A percentile compares a stretch with the other conserved stretches of the same genome.
These are phyloP conservation scores for Scolanthus callimorphus DNA, from an alignment of 92 coral and sea anemone species.

Conservation along the genomic window DNA sequence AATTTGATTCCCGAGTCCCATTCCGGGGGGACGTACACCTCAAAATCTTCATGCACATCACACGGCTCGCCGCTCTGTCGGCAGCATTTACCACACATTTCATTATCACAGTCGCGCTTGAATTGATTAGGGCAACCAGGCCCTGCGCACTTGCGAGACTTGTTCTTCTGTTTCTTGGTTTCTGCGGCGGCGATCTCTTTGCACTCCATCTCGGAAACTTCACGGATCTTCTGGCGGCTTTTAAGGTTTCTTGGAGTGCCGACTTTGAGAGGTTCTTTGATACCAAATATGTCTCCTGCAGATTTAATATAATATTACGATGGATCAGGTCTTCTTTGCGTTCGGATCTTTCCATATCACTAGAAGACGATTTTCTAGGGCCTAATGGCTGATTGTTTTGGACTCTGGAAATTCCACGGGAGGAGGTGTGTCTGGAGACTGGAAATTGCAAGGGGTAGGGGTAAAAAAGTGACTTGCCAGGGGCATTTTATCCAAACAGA, in stretches of 20 bases:
- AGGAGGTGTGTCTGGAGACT: too few relatives aligned
- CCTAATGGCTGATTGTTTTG: too few relatives aligned
- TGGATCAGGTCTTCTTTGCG: too few relatives aligned
- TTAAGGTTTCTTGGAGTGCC: conserved; percentile 41
- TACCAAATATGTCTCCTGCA: conserved; percentile 85
- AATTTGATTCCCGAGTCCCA: conserved; percentile 60
- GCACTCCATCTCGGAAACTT: conserved; percentile 25
- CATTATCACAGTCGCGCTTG: conserved; percentile 83
- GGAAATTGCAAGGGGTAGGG: too few relatives aligned
- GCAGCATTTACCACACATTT: conserved; percentile 91
- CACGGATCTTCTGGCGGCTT: conserved; percentile 40
- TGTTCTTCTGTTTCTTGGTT: conserved; percentile 11
- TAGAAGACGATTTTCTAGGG: too few relatives aligned
- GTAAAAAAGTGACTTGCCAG: too few relatives aligned
- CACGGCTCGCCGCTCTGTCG: conserved; percentile 73
- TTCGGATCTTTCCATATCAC: too few relatives aligned
- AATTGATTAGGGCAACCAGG: conserved; percentile 83
- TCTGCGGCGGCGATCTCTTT: conserved; percentile 25
- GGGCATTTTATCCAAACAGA: too few relatives aligned
- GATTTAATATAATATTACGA: too few relatives aligned
- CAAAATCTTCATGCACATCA: conserved; percentile 73
- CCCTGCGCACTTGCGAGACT: conserved; percentile 55
- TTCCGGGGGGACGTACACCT: conserved; percentile 54
- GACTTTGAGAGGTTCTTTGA: conserved; percentile 70
- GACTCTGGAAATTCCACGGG: too few relatives aligned